These are phyloP conservation scores for Nezara viridula DNA, from an alignment of 2,888 invertebrate species.

Conservation along the genomic window DNA sequence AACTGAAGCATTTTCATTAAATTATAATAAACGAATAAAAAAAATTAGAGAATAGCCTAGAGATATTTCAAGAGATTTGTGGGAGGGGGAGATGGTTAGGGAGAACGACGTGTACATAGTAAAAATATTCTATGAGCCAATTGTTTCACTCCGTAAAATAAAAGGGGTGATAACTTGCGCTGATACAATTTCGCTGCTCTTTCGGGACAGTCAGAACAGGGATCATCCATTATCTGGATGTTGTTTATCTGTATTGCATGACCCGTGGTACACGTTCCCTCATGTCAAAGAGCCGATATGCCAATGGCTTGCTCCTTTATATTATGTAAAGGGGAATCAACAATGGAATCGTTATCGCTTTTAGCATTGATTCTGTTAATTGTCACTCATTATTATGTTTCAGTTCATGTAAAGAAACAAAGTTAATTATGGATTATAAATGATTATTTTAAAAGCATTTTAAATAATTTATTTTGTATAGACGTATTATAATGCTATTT, in stretches of 20 bases:
- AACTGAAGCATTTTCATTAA: too few species aligned
- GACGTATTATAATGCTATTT: too few species aligned
- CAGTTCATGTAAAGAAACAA: neutral
- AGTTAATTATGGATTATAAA: too few species aligned
- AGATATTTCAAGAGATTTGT: neutral
- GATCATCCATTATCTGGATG: neutral
- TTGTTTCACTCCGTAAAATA: neutral
- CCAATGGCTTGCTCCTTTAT: neutral
- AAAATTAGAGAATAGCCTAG: neutral
- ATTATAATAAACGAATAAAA: too few species aligned
- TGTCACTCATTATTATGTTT: neutral
- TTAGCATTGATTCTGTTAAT: neutral
- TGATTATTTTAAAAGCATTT: too few species aligned
- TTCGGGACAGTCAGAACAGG: slow-evolving; percentile 15
- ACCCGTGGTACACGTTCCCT: neutral
- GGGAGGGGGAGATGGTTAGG: neutral
- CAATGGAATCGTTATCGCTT: neutral
- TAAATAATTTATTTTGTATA: too few species aligned
- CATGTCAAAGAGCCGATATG: slow-evolving; percentile 4
- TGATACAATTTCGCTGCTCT: neutral
- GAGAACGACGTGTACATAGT: neutral
- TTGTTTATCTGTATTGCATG: slow-evolving; percentile 18
- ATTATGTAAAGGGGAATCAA: neutral
- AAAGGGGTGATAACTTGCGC: neutral
- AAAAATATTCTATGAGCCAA: slow-evolving; percentile 17